Base-by-base conservation (phyloP, 2,797 vertebrate species). In the Enteromius treurensis region DNA sequence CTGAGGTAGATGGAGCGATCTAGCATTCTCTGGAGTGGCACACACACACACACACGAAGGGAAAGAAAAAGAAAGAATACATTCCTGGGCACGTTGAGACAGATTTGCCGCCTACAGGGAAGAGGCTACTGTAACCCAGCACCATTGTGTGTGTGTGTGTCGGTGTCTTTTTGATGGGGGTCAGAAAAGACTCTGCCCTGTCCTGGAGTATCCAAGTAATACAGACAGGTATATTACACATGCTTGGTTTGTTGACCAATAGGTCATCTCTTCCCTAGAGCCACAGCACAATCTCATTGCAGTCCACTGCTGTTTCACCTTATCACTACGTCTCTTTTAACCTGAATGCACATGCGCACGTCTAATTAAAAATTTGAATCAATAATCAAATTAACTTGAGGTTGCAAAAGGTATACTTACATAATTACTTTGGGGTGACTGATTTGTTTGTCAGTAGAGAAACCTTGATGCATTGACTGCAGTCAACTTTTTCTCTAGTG, bases 11-110 rank as follows among this genome's bases (percentile, higher is more conserved):
- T 64, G 32, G 45, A 23, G 29, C 8, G 32, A 77, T 68, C 47
- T 69, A 47, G 19, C 8, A 32, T 53, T 73, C 34, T 42, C 53
- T 64, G 32, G 13, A 79, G 14, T 70, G 55, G 58, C 74, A 87
- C 75, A 60, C n/a, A 47, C 3, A 45, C 40, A 40, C 40, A 40
- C 40, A 42, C 9, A 45, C 42, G 42, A 74, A 9, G 49, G 45
- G 71, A 68, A 77, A 73, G 78, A 67, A 26, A 60, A 26, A 34
- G 32, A 89, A 87, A 75, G 86, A 87, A 85, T 81, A 88, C 92
- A 93, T 94, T 95, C 93, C 90, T 92, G 84, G 86, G 91, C 89
- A 80, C 90, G 92, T 93, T 88, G 76, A 85, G 91, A 92, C 93
- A 89, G 49, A 91, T 89, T 88, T 86, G 80, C 73, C 77, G 88